These are phyloP conservation scores for Plumapathes pennacea DNA, from an alignment of 92 coral and sea anemone species.

Conservation along the genomic window DNA sequence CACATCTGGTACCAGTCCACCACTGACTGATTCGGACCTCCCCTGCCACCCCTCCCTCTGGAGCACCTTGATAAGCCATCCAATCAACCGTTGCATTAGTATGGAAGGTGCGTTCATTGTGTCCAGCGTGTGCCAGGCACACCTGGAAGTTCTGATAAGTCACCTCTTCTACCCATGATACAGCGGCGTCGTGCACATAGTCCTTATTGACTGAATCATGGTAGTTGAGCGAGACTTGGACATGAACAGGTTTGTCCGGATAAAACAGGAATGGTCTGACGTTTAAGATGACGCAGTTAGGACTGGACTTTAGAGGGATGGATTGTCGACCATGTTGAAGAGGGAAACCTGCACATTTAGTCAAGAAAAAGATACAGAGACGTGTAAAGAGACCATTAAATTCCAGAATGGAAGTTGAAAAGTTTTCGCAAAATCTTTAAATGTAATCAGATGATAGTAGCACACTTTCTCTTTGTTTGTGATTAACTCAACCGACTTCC, in stretches of 20 bases:
- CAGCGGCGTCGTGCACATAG: constrained; percentile 45
- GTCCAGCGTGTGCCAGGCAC: constrained; percentile 37
- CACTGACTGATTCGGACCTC: constrained; percentile 28
- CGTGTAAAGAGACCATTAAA: too few relatives aligned
- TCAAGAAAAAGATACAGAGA: background rate
- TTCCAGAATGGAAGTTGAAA: too few relatives aligned
- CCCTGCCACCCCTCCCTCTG: constrained; percentile 42
- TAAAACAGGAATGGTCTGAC: constrained; percentile 33
- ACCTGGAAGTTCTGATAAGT: constrained; percentile 20
- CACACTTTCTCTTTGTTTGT: too few relatives aligned
- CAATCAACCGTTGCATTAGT: constrained; percentile 39
- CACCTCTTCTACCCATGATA: constrained; percentile 39
- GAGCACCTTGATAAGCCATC: constrained; percentile 62
- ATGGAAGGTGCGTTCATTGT: constrained; percentile 16
- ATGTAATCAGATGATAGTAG: too few relatives aligned
- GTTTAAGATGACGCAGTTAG: constrained; percentile 23
- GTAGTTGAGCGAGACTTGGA: constrained; percentile 47
- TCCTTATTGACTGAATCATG: constrained; percentile 17
- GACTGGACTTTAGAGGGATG: background rate
- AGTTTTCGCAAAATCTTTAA: too few relatives aligned
- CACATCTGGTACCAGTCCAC: constrained; percentile 61
- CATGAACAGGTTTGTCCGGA: constrained; percentile 36
- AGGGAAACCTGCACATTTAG: constrained; percentile 21
- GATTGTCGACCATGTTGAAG: constrained; percentile 32
- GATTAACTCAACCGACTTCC: too few relatives aligned